Percentiles rank a stretch among this genome's conserved stretches.
phyloP scores from a whole-genome alignment of 2,113 vertebrate genomes.

The Odocoileus hemionus region DNA sequence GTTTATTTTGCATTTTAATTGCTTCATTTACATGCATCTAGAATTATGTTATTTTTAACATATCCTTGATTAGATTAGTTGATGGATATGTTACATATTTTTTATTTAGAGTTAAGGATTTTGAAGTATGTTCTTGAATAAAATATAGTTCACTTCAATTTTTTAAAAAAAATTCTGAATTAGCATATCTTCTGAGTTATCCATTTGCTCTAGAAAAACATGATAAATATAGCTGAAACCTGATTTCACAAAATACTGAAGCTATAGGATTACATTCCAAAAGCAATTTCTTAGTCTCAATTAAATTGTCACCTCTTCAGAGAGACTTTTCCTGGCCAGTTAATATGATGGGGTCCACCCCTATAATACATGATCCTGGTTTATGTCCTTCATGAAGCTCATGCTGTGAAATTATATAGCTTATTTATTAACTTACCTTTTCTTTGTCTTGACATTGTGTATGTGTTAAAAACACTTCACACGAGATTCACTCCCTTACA shows the following conservation, averaged over 20 bases:
- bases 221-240: neutral
- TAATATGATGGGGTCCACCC: neutral
- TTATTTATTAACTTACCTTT: neutral
- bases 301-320: neutral
- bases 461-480: neutral
- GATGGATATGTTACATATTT: neutral
- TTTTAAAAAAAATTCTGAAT: neutral
- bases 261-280: neutral
- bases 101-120: conserved; percentile 7
- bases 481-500: neutral
- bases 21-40: neutral
- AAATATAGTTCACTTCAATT: neutral
- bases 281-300: neutral
- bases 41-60: neutral
- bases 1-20: conserved; percentile 40
- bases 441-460: neutral
- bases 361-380: neutral
- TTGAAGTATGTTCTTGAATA: neutral
- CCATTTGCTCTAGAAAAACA: neutral
- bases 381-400: neutral
- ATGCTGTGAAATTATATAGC: neutral
- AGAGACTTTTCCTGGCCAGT: neutral
- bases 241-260: neutral
- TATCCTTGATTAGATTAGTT: neutral
- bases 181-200: neutral